phyloP scores from a whole-genome alignment of 1,140 invertebrate genomes.

The Drosophila sulfurigaster region DNA sequence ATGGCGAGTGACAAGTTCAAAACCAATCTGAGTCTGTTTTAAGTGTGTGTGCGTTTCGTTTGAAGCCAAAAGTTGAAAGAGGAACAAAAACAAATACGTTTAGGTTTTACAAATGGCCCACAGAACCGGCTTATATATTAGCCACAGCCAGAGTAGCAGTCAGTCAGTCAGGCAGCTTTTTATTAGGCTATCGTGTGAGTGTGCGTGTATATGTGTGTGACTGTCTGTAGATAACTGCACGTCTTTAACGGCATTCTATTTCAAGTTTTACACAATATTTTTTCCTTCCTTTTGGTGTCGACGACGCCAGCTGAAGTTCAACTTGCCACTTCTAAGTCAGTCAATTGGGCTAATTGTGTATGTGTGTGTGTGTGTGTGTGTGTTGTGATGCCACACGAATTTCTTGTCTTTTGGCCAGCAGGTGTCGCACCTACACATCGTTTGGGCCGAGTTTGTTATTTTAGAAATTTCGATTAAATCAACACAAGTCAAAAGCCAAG shows the following conservation, averaged over 20 bases:
- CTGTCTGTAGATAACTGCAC: slow-evolving; percentile 62
- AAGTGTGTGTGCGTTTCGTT: slow-evolving; percentile 17
- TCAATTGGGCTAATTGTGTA: slow-evolving; percentile 46
- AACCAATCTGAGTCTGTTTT: slow-evolving; percentile 40
- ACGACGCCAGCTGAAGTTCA: slow-evolving; percentile 8
- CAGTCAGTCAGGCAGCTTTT: slow-evolving; percentile 63
- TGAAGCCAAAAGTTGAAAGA: slow-evolving; percentile 44
- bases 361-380: background rate
- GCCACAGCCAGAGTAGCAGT: slow-evolving; percentile 18
- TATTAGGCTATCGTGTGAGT: slow-evolving; percentile 73
- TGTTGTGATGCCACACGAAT: slow-evolving; percentile 8
- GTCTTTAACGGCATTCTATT: slow-evolving; percentile 70
- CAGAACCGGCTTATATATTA: slow-evolving; percentile 66
- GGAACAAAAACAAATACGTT: slow-evolving; percentile 31
- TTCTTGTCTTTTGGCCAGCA: slow-evolving; percentile 17
- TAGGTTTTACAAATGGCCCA: slow-evolving; percentile 57
- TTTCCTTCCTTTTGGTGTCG: slow-evolving; percentile 13
- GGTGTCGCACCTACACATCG: slow-evolving; percentile 40
- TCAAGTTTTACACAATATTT: slow-evolving; percentile 45
- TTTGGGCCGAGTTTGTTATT: background rate
- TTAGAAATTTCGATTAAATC: slow-evolving; percentile 4
- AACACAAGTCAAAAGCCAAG: slow-evolving; percentile 33
- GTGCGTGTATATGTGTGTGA: slow-evolving; percentile 10
- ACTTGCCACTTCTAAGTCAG: background rate
- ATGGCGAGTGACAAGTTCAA: slow-evolving; percentile 80